phyloP scores from a whole-genome alignment of 2,113 vertebrate genomes.

The Oreochromis tanganicae region DNA sequence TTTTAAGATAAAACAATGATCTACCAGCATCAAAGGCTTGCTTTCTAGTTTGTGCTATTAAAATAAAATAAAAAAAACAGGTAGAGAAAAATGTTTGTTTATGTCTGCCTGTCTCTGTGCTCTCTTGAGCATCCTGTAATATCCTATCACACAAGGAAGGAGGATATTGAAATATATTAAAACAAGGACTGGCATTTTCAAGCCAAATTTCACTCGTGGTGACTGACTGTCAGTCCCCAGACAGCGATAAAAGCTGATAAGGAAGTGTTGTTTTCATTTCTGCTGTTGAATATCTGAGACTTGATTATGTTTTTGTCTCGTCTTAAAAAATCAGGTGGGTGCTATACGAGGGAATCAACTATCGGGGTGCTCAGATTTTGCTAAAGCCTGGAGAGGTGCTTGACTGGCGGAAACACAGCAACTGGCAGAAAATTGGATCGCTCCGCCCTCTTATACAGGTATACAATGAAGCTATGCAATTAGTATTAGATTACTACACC shows the following conservation, averaged over 20 bases:
- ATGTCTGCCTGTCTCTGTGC: not conserved
- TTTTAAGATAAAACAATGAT: not conserved
- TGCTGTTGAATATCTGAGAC: not conserved
- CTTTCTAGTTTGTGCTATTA: not conserved
- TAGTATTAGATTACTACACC: not conserved
- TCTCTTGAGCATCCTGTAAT: not conserved
- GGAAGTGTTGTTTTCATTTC: not conserved
- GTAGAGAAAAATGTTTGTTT: not conserved
- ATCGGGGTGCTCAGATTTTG: constrained; percentile 83
- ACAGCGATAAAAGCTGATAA: not conserved
- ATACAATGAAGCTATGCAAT: not conserved
- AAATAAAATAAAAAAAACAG: not conserved
- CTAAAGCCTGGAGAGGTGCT: constrained; percentile 77
- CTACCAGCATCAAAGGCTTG: not conserved
- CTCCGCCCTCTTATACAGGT: constrained; percentile 88
- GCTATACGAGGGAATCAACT: constrained; percentile 83
- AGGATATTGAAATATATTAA: not conserved
- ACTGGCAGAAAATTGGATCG: constrained; percentile 83
- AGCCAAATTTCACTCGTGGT: not conserved
- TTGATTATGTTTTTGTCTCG: not conserved
- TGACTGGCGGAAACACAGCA: constrained; percentile 78
- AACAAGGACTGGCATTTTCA: not conserved
- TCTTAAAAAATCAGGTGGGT: constrained; percentile 77
- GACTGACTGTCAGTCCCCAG: not conserved
- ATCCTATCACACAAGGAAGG: not conserved